Percentiles rank a stretch among this genome's conserved stretches.
Evolutionary conservation across 2,113 vertebrate genomes (phyloP).

Genomic region (Oryzias melastigma): DNA sequence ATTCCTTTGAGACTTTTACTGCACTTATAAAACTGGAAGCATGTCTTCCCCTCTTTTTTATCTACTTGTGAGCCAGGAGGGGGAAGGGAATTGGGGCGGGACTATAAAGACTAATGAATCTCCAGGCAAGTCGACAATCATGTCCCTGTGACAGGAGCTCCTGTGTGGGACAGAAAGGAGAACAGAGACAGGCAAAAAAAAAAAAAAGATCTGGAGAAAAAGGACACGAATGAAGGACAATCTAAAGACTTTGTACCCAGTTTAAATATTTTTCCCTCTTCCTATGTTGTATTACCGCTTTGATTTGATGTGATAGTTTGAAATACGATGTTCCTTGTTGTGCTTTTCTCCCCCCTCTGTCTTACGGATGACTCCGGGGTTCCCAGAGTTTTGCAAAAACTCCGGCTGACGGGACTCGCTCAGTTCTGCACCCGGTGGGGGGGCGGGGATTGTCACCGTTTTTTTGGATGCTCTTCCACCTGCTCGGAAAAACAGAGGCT

Average conservation of each 20-base stretch:
- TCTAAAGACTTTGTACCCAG: constrained; percentile 63
- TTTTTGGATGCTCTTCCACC: constrained; percentile 27
- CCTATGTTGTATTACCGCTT: constrained; percentile 55
- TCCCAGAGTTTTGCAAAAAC: constrained; percentile 46
- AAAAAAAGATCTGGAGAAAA: constrained; percentile 44
- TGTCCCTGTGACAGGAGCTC: constrained; percentile 53
- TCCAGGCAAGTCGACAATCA: constrained; percentile 80
- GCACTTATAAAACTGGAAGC: constrained; percentile 70
- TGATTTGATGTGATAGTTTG: constrained; percentile 73
- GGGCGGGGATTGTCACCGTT: no score
- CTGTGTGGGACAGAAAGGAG: constrained; percentile 38
- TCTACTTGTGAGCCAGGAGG: constrained; percentile 67
- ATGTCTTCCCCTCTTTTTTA: constrained; percentile 45
- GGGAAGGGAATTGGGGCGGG: constrained; percentile 29
- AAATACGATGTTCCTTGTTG: constrained; percentile 64
- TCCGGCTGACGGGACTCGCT: constrained; percentile 12
- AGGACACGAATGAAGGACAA: constrained; percentile 64
- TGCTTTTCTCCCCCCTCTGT: constrained; percentile 40
- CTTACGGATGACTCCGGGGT: constrained; percentile 45
- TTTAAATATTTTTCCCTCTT: constrained; percentile 37
- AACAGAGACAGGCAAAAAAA: constrained; percentile 48
- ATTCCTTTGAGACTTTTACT: constrained; percentile 54
- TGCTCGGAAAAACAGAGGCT: constrained; percentile 27
- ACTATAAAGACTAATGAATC: constrained; percentile 62
- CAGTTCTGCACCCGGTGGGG: constrained; percentile 27